Evolutionary conservation across 2,113 vertebrate genomes (phyloP), one percentile per base, ranked within the genome.

Genomic region (Psittacula cyanocephala): DNA sequence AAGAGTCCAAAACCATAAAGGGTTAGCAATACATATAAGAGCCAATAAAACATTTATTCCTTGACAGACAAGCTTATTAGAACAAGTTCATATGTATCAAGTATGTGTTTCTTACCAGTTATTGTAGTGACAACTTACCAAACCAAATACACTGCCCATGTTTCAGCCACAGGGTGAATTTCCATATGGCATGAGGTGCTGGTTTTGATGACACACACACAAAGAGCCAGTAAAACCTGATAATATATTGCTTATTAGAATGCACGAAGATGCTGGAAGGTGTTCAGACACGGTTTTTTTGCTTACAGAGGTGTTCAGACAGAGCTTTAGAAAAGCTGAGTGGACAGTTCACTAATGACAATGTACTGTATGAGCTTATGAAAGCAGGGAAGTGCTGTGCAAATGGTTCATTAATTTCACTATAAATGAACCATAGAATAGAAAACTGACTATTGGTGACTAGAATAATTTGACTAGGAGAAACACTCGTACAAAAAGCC

Each of bases 281-380:
- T 64, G 39, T 29, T 39, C 69, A 65, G 62, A 29, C 33, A 8
- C 9, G 4, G 52, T 39, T 41, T 59, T 37, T 37, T 77, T 82
- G 84, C 77, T 79, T 27, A 23, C 71, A 52, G 5, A 77, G 55
- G 47, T 80, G 78, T 43, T 94, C 71, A 77, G 49, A 22, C 25
- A 47, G 74, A 60, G 79, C 44, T 85, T 81, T 72, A 81, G 80
- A 84, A 92, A 77, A 77, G 91, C 91, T 86, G 85, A 83, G 67
- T 33, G 90, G 41, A 53, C 67, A 64, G 18, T 33, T 80, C 81
- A 43, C 64, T 78, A 35, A 83, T 81, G 93, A 35, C 90, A 70
- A 63, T n/a, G 39, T 44, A 9, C 68, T 29, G 44, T 37, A 31
- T 1, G 9, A 27, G 53, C 52, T 70, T 83, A 62, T 39, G 86